phyloP scores from a whole-genome alignment of 1,140 invertebrate species.

The Drosophila rufa region DNA sequence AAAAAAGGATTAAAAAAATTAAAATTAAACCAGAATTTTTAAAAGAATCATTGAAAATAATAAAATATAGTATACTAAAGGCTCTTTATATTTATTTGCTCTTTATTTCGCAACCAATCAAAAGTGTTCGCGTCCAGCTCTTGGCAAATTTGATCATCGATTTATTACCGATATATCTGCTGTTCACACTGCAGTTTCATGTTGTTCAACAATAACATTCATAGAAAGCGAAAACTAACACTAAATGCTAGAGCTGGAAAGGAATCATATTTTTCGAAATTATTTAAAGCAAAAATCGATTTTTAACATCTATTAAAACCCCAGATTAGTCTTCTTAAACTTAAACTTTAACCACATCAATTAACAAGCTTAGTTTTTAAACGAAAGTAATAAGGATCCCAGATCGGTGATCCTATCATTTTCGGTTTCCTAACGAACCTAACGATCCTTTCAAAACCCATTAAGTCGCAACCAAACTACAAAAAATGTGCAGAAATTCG shows the following conservation, averaged over 20 bases:
- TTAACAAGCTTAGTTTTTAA: background rate
- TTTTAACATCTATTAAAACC: background rate
- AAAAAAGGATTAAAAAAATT: too few species aligned
- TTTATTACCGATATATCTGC: too few species aligned
- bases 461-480: conserved; percentile 10
- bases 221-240: too few species aligned
- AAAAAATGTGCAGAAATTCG: conserved; percentile 31
- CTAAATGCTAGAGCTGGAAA: background rate
- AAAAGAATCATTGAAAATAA: too few species aligned
- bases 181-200: too few species aligned
- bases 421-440: conserved; percentile 23
- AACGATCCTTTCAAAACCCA: conserved; percentile 40
- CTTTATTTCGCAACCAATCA: too few species aligned
- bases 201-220: too few species aligned
- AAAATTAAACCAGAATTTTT: too few species aligned
- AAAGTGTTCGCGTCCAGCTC: too few species aligned
- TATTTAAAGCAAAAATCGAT: background rate
- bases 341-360: background rate
- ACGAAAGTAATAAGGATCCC: conserved; percentile 6
- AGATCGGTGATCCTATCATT: conserved; percentile 14
- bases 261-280: background rate
- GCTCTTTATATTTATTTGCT: too few species aligned
- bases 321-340: background rate
- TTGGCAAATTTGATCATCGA: too few species aligned
- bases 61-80: too few species aligned